A percentile compares a stretch with the other conserved stretches of the same genome.
phyloP scores from a whole-genome alignment of 23 tunicate species.

The Oikopleura vanhoeffeni region DNA sequence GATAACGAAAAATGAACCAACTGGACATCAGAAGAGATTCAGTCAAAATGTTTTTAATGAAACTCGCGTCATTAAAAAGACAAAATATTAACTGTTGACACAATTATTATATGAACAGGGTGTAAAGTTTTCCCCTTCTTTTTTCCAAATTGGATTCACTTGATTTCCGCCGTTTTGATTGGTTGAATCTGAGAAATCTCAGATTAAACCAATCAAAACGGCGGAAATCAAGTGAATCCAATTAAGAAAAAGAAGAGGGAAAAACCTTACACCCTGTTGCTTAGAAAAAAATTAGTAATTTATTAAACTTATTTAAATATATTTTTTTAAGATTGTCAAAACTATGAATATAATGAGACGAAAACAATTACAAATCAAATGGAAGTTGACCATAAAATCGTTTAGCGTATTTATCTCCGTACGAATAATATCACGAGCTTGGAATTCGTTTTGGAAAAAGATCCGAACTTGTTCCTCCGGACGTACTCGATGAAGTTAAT shows the following conservation, averaged over 20 bases:
- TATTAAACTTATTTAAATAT: neutral
- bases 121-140: too few relatives aligned
- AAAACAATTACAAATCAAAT: neutral
- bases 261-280: too few relatives aligned
- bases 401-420: neutral
- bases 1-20: neutral
- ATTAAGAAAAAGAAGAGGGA: too few relatives aligned
- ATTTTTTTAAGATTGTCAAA: neutral
- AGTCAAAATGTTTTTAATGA: neutral
- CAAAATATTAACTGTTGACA: neutral
- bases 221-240: too few relatives aligned
- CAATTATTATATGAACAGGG: too few relatives aligned
- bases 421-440: neutral
- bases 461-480: neutral
- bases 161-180: too few relatives aligned
- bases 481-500: neutral
- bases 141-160: too few relatives aligned
- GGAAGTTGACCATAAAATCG: constrained; percentile 3
- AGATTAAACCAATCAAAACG: too few relatives aligned
- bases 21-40: neutral
- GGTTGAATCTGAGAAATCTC: neutral
- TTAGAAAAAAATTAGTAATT: neutral
- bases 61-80: neutral
- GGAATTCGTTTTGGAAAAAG: neutral
- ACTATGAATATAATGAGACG: neutral